Conservation (phyloP, 2,888 invertebrate genomes). For the Griposia aprilina region DNA sequence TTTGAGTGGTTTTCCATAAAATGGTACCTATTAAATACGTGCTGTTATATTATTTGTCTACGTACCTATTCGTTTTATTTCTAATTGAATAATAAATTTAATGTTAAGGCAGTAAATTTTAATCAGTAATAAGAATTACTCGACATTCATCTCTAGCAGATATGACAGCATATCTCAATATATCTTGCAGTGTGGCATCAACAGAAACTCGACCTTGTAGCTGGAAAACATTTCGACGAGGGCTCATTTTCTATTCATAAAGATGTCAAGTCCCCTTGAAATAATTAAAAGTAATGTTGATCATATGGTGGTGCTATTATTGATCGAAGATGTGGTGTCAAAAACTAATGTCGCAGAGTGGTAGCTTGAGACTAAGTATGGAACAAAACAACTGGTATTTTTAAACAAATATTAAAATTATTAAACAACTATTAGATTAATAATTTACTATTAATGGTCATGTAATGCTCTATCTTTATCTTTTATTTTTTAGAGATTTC, state of each 20-base stretch:
- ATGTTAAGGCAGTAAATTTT: not conserved
- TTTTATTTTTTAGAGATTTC: not conserved
- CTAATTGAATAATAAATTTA: not conserved
- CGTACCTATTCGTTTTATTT: not conserved
- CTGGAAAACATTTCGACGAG: conserved; percentile 1
- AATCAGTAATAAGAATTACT: not conserved
- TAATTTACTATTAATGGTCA: not conserved
- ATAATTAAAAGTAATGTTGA: conserved; percentile 9
- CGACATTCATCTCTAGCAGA: not conserved
- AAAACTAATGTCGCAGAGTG: not conserved
- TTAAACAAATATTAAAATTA: not conserved
- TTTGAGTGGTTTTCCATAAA: not conserved
- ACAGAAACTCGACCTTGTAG: not conserved
- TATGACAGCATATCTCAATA: not conserved
- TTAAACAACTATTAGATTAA: not conserved
- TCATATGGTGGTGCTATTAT: too few relatives aligned
- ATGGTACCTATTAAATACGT: too few relatives aligned
- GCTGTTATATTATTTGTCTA: not conserved
- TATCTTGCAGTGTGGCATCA: conserved; percentile 21
- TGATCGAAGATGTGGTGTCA: too few relatives aligned
- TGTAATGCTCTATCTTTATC: not conserved
- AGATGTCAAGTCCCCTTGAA: conserved; percentile 1
- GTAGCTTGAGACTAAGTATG: too few relatives aligned
- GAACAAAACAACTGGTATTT: not conserved
- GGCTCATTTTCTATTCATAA: conserved; percentile 4